Evolutionary conservation across 2,113 vertebrate genomes (phyloP).

Genomic region (Lampris megalopsis): DNA sequence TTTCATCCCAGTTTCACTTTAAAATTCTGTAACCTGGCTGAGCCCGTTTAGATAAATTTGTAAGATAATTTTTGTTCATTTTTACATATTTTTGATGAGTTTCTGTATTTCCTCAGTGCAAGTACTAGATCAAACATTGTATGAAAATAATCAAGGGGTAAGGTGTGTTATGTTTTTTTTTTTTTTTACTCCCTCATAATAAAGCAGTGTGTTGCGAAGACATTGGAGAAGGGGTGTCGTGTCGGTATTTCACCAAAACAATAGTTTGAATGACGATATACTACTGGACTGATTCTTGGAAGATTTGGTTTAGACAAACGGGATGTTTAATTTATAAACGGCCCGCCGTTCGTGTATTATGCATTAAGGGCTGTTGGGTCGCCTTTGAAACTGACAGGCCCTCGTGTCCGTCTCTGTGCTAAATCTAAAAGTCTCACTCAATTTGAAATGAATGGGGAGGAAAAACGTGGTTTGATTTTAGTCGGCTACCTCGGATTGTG

Average conservation of each 20-base stretch:
- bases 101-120: constrained; percentile 24
- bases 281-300: not conserved
- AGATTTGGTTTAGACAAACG: not conserved
- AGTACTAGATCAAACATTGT: not conserved
- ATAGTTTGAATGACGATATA: not conserved
- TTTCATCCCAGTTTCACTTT: not conserved
- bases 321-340: constrained; percentile 62
- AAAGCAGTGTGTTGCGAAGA: constrained; percentile 46
- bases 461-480: no score
- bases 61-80: not conserved
- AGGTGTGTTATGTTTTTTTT: constrained; percentile 10
- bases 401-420: not conserved
- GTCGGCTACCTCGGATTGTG: not conserved
- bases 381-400: not conserved
- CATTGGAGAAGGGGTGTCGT: constrained; percentile 11
- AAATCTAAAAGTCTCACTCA: not conserved
- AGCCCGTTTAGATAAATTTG: not conserved
- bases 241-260: constrained; percentile 5
- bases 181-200: constrained; percentile 56
- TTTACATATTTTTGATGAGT: constrained; percentile 1
- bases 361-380: not conserved
- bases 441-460: not conserved
- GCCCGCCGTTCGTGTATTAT: constrained; percentile 58
- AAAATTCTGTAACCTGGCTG: not conserved
- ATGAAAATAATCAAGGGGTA: constrained; percentile 10